Base-by-base conservation (phyloP, 2,888 invertebrate species). In the Aspidiotus destructor region DNA sequence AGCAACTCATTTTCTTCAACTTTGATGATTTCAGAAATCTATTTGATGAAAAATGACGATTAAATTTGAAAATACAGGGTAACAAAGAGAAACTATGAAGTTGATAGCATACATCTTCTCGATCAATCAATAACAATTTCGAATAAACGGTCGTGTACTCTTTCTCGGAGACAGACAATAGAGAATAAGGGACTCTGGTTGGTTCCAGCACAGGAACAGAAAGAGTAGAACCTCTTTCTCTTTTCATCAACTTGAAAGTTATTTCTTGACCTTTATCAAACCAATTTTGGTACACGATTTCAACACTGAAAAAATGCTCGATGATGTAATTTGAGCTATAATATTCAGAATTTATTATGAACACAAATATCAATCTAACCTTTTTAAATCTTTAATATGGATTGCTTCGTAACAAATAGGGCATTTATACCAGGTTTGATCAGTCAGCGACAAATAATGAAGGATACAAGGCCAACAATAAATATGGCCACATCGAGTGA, bases 401-500 rank as follows among this genome's bases (percentile, higher is more conserved):
- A 97, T 81, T 1, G 87, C 83, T 74, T 92, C 90, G 73, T 87
- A 87, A 78, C 97, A 98, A 72, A 98, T 95, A 0, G 97, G 97
- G 77, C 97, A 97, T 75, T 87, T 88, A 44, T 86, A 81, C 81
- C 87, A 88, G 40, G 85, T 80, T 75, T 89, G 87, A 74, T 96
- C 95, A 64, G 89, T 87, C 2, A 94, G 80, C 0, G 90, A 86
- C 55, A 93, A 82, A 76, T 96, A 96, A 78, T 96, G 96, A 61
- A 98, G 82, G 73, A 94, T 85, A 76, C 97, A 98, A 0, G 94
- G 84, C 94, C 93, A 97, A 78, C 97, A 98, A 78, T 90, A 96
- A 71, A 93, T 88, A 77, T 98, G 97, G 10, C 97, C 96, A 77
- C 97, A 98, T 55, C 87, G 84, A 0, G 94, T 95, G 76, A 95